A percentile compares a stretch with the other conserved stretches of the same genome.
Evolutionary conservation across 2,888 invertebrate genomes (phyloP).

Genomic region (Hyppa rectilinea): DNA sequence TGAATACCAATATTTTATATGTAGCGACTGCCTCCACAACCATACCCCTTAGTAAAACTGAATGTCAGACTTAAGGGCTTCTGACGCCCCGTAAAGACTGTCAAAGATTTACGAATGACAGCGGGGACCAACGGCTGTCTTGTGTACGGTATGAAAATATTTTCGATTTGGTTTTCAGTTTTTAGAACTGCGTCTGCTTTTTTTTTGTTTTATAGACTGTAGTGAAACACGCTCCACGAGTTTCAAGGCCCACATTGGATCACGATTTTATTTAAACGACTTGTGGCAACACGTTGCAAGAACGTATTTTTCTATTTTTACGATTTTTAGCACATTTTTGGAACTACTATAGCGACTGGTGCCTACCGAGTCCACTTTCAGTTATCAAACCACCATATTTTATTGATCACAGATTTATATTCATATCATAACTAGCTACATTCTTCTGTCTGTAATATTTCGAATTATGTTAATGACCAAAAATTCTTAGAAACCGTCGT

Average conservation of each 20-base stretch:
- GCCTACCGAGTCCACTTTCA: neutral
- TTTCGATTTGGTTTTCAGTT: constrained; percentile 5
- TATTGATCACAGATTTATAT: neutral
- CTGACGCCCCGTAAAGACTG: too few species aligned
- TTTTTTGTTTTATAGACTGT: neutral
- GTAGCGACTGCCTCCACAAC: too few species aligned
- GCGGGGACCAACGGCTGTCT: too few species aligned
- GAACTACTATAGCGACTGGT: neutral
- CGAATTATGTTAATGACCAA: too few species aligned
- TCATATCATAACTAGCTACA: too few species aligned
- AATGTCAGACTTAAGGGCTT: too few species aligned
- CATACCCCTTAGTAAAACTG: too few species aligned
- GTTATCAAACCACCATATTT: too few species aligned
- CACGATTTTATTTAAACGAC: neutral
- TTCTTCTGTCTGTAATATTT: too few species aligned
- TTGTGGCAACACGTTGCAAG: neutral
- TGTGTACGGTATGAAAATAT: constrained; percentile 1
- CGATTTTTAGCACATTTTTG: neutral
- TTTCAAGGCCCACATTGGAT: constrained; percentile 12
- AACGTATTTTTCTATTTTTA: neutral
- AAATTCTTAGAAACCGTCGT: too few species aligned
- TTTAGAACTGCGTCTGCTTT: neutral
- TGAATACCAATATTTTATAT: too few species aligned
- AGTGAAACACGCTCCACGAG: neutral
- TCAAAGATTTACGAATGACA: too few species aligned